A percentile compares a stretch with the other conserved stretches of the same genome.
phyloP scores from a whole-genome alignment of 1,140 invertebrate species.

The Euwallacea similis region DNA sequence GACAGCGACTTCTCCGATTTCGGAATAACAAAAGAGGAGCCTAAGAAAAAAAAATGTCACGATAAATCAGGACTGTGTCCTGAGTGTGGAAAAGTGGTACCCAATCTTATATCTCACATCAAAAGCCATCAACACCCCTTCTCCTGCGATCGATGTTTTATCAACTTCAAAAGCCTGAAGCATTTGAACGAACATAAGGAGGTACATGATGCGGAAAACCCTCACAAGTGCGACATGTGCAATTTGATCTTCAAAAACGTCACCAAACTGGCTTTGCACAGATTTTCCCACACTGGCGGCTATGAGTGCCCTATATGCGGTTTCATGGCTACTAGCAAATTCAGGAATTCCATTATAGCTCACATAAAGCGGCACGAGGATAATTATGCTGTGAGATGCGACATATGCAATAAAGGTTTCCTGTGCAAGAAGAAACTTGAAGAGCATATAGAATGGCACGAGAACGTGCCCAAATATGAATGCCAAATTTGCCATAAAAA shows the following conservation, averaged over 20 bases:
- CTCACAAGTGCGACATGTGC: conserved; percentile 36
- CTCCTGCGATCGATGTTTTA: conserved; percentile 34
- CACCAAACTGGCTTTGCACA: conserved; percentile 38
- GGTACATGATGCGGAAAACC: conserved; percentile 30
- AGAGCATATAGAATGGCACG: conserved; percentile 52
- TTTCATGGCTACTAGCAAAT: conserved; percentile 32
- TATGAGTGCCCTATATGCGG: conserved; percentile 36
- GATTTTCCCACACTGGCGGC: conserved; percentile 20
- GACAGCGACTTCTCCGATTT: too few species aligned
- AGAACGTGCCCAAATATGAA: conserved; percentile 43
- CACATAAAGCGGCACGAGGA: conserved; percentile 58
- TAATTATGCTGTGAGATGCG: conserved; percentile 56
- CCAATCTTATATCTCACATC: conserved; percentile 24
- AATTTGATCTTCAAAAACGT: conserved; percentile 35
- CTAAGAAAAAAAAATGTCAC: conserved; percentile 1
- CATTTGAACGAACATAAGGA: conserved; percentile 30
- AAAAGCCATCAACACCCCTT: conserved; percentile 44
- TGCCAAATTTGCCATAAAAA: conserved; percentile 57
- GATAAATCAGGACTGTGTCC: conserved; percentile 33
- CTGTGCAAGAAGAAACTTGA: conserved; percentile 54
- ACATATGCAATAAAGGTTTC: conserved; percentile 57
- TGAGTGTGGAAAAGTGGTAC: conserved; percentile 29
- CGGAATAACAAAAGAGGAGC: too few species aligned
- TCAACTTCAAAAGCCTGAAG: conserved; percentile 34
- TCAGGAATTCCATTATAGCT: conserved; percentile 35